A percentile compares a stretch with the other conserved stretches of the same genome.
These are phyloP conservation scores for Argyrosomus regius DNA, from an alignment of 2,797 vertebrate species.

Conservation along the genomic window DNA sequence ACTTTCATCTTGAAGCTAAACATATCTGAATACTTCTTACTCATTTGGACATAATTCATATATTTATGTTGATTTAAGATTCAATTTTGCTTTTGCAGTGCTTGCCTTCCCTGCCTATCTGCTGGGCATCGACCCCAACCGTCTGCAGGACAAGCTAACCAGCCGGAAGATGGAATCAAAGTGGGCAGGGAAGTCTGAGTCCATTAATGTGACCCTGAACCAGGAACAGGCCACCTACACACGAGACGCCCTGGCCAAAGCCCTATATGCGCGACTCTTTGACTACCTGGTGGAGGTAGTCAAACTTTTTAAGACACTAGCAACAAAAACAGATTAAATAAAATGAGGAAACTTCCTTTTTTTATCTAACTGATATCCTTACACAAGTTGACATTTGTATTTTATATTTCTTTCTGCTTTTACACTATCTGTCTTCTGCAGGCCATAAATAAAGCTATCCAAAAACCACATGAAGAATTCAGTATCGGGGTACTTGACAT, in stretches of 20 bases:
- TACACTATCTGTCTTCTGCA: slow-evolving; percentile 62
- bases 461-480: slow-evolving; percentile 93
- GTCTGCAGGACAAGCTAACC: slow-evolving; percentile 95
- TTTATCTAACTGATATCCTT: not conserved
- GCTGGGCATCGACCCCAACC: slow-evolving; percentile 90
- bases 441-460: slow-evolving; percentile 96
- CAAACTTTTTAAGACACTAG: not conserved
- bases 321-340: not conserved
- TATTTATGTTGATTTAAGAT: not conserved
- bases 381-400: not conserved
- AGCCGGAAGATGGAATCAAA: slow-evolving; percentile 98
- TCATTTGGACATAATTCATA: not conserved
- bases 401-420: not conserved
- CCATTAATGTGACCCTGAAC: slow-evolving; percentile 95
- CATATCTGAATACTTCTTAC: not conserved
- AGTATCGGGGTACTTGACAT: slow-evolving; percentile 96
- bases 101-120: slow-evolving; percentile 97
- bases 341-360: not conserved
- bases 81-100: slow-evolving; percentile 78
- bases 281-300: slow-evolving; percentile 96
- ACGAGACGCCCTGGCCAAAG: slow-evolving; percentile 94
- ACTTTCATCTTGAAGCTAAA: not conserved
- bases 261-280: slow-evolving; percentile 93
- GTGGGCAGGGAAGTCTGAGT: slow-evolving; percentile 94
- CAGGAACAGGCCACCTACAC: slow-evolving; percentile 96